Base-by-base conservation (phyloP, 2,797 vertebrate species). In the Phrynocephalus forsythii region DNA sequence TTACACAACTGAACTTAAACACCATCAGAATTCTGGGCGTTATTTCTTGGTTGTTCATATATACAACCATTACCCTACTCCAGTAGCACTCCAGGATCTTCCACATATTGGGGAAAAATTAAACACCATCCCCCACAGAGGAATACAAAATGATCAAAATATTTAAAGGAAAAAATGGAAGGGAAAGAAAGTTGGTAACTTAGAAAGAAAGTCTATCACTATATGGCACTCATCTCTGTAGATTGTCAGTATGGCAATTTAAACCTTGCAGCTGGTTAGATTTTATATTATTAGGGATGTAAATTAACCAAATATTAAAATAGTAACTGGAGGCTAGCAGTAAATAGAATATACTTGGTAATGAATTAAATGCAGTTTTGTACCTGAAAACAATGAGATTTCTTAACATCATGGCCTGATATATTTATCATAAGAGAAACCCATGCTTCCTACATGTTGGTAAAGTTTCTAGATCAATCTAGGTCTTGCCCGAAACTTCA, bases 121-220 rank as follows among this genome's bases (percentile, higher is more conserved):
- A 60, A 2, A 89, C 48, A 50, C 33, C 44, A 83, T 50, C 78
- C 52, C 1, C 83, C 81, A n/a, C 0, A 71, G 76, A 50, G 44
- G 1, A 0, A 66, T 75, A n/a, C 18, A 26, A 48, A 24, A 11
- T 67, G 1, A 68, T 30, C 38, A 66, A 48, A 82, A 52, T 24
- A 67, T 20, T 84, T 13, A 22, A 82, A 85, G 56, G 28, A 82
- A 82, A 82, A 22, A 85, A 85, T 69, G 30, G 3, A 87, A n/a
- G 3, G 83, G n/a, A 50, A 73, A 20, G 5, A 72, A 33, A 63
- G 24, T 20, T 89, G 76, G 67, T 79, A 84, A 84, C 44, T 73
- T 16, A n/a, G 60, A 75, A 67, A 38, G 10, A 52, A 73, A 20
- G 60, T 18, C 18, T 20, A 2, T 22, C 60, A 63, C 13, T 63